Conservation (phyloP, 1,140 invertebrate genomes). For the Calycopis cecrops region DNA sequence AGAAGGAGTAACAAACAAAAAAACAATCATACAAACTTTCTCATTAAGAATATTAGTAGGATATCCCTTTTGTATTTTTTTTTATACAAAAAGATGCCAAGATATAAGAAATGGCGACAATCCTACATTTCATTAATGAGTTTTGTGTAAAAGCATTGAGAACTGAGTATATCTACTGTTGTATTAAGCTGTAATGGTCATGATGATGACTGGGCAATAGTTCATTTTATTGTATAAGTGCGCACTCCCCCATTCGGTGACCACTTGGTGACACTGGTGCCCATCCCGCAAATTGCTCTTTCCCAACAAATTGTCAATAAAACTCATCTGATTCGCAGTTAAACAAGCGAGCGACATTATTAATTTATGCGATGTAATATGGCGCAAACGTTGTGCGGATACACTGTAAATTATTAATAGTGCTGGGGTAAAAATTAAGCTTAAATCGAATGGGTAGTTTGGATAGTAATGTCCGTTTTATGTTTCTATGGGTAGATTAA, state of each 20-base stretch:
- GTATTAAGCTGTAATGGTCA: background rate
- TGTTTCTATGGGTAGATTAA: slow-evolving; percentile 64
- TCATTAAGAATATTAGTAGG: too few species aligned
- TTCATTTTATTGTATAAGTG: slow-evolving; percentile 9
- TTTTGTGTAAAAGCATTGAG: too few species aligned
- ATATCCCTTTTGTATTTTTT: too few species aligned
- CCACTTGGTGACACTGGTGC: slow-evolving; percentile 60
- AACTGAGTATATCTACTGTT: too few species aligned
- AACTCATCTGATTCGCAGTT: slow-evolving; percentile 74
- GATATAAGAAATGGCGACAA: too few species aligned
- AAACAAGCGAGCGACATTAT: slow-evolving; percentile 73
- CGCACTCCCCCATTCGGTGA: slow-evolving; percentile 56
- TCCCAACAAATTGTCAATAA: slow-evolving; percentile 75
- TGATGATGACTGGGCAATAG: slow-evolving; percentile 13
- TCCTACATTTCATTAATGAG: too few species aligned
- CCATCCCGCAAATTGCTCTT: slow-evolving; percentile 73
- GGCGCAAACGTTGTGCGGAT: slow-evolving; percentile 68
- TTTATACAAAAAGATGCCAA: too few species aligned
- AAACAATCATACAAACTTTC: too few species aligned
- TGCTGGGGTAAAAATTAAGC: slow-evolving; percentile 73
- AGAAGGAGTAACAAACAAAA: too few species aligned
- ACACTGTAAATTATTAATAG: slow-evolving; percentile 73
- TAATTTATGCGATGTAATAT: slow-evolving; percentile 75
- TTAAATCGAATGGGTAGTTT: slow-evolving; percentile 73
- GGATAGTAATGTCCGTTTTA: slow-evolving; percentile 64